Evolutionary conservation across 2,888 invertebrate species (phyloP).

Genomic region (Cylloceria caligata): DNA sequence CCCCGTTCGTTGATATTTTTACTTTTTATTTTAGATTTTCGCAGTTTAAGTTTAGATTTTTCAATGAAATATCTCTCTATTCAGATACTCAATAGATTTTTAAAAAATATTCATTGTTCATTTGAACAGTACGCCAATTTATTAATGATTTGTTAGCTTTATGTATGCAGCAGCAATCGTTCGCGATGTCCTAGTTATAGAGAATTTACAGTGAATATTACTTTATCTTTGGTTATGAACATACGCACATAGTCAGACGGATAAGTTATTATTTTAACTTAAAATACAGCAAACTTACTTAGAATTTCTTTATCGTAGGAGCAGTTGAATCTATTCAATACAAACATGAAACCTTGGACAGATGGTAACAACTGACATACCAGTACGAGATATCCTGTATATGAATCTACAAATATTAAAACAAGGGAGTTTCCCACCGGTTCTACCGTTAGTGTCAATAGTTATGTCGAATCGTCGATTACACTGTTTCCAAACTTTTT

Average conservation of each 20-base stretch:
- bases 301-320: neutral
- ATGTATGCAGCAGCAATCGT: no score
- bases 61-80: neutral
- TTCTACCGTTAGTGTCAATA: constrained; percentile 24
- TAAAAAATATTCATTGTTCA: no score
- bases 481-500: constrained; percentile 32
- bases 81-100: no score
- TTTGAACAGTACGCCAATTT: no score
- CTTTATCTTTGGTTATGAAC: no score
- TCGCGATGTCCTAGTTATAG: no score
- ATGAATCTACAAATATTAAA: constrained; percentile 34
- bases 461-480: constrained; percentile 31
- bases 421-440: constrained; percentile 15
- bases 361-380: neutral
- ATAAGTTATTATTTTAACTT: no score
- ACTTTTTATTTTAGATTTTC: neutral
- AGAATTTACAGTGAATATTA: no score
- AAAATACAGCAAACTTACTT: neutral
- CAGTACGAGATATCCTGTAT: constrained; percentile 5
- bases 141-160: no score
- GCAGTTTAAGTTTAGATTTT: neutral
- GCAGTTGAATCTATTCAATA: neutral
- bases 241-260: no score
- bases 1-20: neutral
- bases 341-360: neutral